phyloP scores from a whole-genome alignment of 2,113 vertebrate genomes.

The Tyto alba region DNA sequence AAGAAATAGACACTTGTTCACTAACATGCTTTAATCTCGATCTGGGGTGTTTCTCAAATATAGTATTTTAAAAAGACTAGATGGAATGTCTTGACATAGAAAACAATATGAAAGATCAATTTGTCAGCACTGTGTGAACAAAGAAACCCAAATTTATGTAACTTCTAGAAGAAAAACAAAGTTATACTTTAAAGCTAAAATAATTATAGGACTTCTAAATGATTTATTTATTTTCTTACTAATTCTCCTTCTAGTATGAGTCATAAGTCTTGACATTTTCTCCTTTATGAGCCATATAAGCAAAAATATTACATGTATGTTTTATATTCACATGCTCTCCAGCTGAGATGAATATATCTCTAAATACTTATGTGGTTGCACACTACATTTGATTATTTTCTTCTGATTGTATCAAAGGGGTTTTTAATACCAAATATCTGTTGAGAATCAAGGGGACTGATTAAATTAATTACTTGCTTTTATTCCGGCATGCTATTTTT shows the following conservation, averaged over 20 bases:
- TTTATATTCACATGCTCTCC: not conserved
- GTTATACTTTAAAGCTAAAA: not conserved
- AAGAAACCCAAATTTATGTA: not conserved
- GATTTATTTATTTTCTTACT: not conserved
- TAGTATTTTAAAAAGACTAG: not conserved
- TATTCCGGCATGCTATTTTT: not conserved
- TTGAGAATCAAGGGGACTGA: not conserved
- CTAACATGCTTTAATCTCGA: not conserved
- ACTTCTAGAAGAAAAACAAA: not conserved
- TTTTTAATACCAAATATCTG: slow-evolving; percentile 9
- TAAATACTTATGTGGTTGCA: not conserved
- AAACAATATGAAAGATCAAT: not conserved
- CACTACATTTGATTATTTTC: not conserved
- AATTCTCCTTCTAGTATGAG: not conserved
- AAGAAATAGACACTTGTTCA: not conserved
- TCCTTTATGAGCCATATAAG: not conserved
- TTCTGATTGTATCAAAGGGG: not conserved
- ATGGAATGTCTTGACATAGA: not conserved
- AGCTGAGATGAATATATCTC: not conserved
- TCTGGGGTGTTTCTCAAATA: not conserved
- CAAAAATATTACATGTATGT: not conserved
- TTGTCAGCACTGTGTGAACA: not conserved
- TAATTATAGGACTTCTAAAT: not conserved
- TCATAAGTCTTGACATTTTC: not conserved
- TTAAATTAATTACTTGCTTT: not conserved